These are phyloP conservation scores for Sebastolobus alascanus DNA, from an alignment of 2,797 vertebrate species.

Conservation along the genomic window DNA sequence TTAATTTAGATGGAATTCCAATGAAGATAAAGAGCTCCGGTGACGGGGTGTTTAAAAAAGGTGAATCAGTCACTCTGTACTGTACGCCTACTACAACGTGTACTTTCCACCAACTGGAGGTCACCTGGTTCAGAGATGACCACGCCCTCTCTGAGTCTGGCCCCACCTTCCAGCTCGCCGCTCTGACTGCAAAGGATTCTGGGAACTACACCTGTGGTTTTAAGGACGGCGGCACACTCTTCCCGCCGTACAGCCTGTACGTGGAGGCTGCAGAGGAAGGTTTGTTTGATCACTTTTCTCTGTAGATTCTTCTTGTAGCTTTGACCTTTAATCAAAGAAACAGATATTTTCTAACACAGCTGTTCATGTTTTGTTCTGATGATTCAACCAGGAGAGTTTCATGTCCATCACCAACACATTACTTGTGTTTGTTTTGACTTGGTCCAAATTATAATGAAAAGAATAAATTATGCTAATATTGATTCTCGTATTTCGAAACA, in stretches of 20 bases:
- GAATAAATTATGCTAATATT: no score
- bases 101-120: not conserved
- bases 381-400: no score
- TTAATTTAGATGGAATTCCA: rapidly evolving
- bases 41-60: not conserved
- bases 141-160: slow-evolving; percentile 20
- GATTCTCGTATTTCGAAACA: no score
- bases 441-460: no score
- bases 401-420: no score
- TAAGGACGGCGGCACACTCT: rapidly evolving
- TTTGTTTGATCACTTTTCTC: no score
- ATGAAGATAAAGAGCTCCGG: not conserved
- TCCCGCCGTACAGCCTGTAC: not conserved
- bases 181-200: slow-evolving; percentile 46
- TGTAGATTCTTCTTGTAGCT: no score
- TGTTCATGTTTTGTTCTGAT: no score
- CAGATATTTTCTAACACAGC: no score
- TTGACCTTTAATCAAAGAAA: no score
- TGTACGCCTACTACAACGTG: not conserved
- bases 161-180: slow-evolving; percentile 7
- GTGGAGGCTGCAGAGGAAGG: slow-evolving; percentile 5
- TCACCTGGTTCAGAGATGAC: slow-evolving; percentile 55
- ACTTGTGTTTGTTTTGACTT: no score
- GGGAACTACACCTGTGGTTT: slow-evolving; percentile 61
- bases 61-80: not conserved